A percentile compares a stretch with the other conserved stretches of the same genome.
Evolutionary conservation across 2,797 vertebrate species (phyloP).

Genomic region (Gobio occitaniae): DNA sequence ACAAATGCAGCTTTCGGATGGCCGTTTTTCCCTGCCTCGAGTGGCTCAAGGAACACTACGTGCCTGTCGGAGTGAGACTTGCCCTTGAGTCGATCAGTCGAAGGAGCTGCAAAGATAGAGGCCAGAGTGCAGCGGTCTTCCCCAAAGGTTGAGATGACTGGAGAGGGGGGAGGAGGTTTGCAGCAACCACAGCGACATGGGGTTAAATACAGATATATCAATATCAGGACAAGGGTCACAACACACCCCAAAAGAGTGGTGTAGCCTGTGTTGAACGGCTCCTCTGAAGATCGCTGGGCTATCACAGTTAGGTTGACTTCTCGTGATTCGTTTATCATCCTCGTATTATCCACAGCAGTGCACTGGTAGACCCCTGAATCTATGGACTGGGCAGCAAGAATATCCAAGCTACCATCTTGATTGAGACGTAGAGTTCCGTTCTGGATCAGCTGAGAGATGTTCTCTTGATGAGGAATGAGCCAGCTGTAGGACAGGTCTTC

Average conservation of each 20-base stretch:
- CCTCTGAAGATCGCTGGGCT: conserved; percentile 61
- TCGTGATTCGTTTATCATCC: conserved; percentile 83
- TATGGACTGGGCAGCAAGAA: conserved; percentile 74
- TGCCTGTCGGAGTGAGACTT: conserved; percentile 83
- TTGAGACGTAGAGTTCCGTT: conserved; percentile 81
- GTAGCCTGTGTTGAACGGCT: conserved; percentile 90
- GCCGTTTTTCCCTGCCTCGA: conserved; percentile 77
- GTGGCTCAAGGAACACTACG: conserved; percentile 88
- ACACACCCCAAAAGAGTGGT: conserved; percentile 91
- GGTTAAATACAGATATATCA: conserved; percentile 90
- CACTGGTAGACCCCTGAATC: conserved; percentile 90
- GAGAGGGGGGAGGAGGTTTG: conserved; percentile 73
- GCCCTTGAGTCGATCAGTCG: conserved; percentile 69
- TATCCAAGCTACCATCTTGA: conserved; percentile 88
- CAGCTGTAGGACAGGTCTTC: conserved; percentile 81
- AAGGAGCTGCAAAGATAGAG: conserved; percentile 81
- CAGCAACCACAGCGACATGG: conserved; percentile 87
- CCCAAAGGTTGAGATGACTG: conserved; percentile 66
- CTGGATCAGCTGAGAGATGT: conserved; percentile 76
- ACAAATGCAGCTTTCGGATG: conserved; percentile 74
- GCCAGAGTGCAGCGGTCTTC: conserved; percentile 81
- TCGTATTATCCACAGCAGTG: conserved; percentile 81
- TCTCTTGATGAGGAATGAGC: conserved; percentile 85
- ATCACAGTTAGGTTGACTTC: conserved; percentile 89
- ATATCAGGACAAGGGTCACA: conserved; percentile 85